A percentile compares a stretch with the other conserved stretches of the same genome.
Conservation (phyloP, 2,113 vertebrate species). For the Turnix velox region DNA sequence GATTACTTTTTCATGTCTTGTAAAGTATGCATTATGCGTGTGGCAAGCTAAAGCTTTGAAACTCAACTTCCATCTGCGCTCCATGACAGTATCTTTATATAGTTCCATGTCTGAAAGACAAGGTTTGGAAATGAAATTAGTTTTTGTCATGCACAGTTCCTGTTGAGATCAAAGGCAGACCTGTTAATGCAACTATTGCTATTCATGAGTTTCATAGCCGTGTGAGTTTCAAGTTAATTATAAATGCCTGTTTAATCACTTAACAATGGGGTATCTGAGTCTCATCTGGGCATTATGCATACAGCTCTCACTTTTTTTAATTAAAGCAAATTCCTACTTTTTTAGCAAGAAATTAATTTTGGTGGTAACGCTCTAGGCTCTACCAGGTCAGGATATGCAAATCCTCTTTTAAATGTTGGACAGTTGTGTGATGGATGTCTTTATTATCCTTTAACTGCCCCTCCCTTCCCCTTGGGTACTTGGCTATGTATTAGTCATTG, state of each 20-base stretch:
- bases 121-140: slow-evolving; percentile 41
- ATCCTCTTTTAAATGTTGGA: background rate
- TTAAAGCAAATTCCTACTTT: slow-evolving; percentile 56
- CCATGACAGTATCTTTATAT: background rate
- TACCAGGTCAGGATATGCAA: slow-evolving; percentile 4
- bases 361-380: background rate
- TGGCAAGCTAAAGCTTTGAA: slow-evolving; percentile 39
- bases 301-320: slow-evolving; percentile 22
- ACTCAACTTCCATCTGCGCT: background rate
- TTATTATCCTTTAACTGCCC: background rate
- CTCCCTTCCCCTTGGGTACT: background rate
- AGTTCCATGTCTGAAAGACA: slow-evolving; percentile 4
- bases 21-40: background rate
- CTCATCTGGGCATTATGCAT: slow-evolving; percentile 41
- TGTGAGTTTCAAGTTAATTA: slow-evolving; percentile 60
- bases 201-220: slow-evolving; percentile 34
- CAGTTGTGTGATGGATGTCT: background rate
- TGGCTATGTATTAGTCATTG: background rate
- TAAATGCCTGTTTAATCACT: slow-evolving; percentile 54
- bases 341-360: slow-evolving; percentile 46
- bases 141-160: slow-evolving; percentile 28
- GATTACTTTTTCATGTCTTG: slow-evolving; percentile 32
- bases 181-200: slow-evolving; percentile 56
- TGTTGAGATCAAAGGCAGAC: slow-evolving; percentile 52
- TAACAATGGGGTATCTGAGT: slow-evolving; percentile 35